Evolutionary conservation across 2,797 vertebrate species (phyloP).

Genomic region (Mallotus villosus): DNA sequence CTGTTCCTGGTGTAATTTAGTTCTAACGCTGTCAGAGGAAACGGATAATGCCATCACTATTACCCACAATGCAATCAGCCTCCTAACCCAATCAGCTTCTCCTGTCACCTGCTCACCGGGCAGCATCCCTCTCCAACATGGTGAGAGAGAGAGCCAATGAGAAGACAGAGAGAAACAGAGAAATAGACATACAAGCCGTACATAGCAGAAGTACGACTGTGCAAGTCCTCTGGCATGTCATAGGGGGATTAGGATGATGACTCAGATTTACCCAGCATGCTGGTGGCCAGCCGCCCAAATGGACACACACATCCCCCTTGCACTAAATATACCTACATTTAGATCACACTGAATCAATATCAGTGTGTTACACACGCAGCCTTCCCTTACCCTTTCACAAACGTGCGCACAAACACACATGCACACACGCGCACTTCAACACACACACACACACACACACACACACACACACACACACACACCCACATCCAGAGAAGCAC

Average conservation of each 20-base stretch:
- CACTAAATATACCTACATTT: conserved; percentile 48
- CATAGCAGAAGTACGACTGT: not conserved
- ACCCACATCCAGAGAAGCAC: conserved; percentile 7
- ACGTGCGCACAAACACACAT: conserved; percentile 12
- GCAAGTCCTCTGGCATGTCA: conserved; percentile 12
- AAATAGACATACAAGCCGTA: not conserved
- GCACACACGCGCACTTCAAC: not conserved
- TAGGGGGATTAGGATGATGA: conserved; percentile 43
- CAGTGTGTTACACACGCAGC: not conserved
- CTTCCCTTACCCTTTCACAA: not conserved
- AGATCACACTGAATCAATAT: conserved; percentile 49
- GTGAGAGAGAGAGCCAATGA: not conserved
- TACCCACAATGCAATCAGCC: conserved; percentile 57
- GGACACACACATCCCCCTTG: conserved; percentile 21
- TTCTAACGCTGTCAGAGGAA: conserved; percentile 52
- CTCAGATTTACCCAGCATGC: conserved; percentile 37
- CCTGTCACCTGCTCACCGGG: conserved; percentile 53
- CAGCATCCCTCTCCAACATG: conserved; percentile 25
- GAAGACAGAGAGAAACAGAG: not conserved
- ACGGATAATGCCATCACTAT: conserved; percentile 58
- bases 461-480: not conserved
- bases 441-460: not conserved
- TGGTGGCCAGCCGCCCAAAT: conserved; percentile 24
- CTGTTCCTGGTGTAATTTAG: conserved; percentile 41
- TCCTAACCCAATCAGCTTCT: conserved; percentile 51